These are phyloP conservation scores for Tineola bisselliella DNA, from an alignment of 2,888 invertebrate genomes.

Conservation along the genomic window DNA sequence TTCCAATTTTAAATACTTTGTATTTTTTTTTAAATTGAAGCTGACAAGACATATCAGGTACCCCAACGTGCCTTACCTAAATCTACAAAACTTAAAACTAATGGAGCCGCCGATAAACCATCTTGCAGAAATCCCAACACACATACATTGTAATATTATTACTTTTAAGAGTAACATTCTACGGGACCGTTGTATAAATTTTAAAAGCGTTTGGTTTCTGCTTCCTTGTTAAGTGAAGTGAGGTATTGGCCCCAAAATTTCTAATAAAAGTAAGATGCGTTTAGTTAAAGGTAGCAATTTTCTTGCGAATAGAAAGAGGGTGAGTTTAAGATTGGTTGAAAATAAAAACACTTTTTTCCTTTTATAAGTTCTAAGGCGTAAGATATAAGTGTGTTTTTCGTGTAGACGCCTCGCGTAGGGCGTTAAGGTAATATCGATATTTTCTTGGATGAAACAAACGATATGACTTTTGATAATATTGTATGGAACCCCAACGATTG, in stretches of 20 bases:
- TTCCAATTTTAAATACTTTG: no score
- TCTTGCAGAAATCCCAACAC: no score
- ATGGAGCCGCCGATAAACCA: no score
- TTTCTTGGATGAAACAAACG: background rate
- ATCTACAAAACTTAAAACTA: no score
- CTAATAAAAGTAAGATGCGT: constrained; percentile 9
- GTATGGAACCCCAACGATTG: background rate
- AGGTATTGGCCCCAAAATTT: constrained; percentile 10
- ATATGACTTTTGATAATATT: background rate
- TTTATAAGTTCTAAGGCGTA: background rate
- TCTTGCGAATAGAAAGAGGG: background rate
- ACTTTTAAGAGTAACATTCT: background rate
- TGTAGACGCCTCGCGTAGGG: background rate
- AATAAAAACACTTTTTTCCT: background rate
- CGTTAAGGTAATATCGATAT: background rate
- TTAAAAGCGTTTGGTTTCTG: background rate
- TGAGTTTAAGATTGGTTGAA: background rate
- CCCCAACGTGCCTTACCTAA: no score
- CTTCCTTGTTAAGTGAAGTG: constrained; percentile 1
- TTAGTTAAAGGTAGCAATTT: constrained; percentile 9
- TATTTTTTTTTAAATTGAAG: no score
- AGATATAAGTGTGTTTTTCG: background rate
- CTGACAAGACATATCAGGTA: no score
- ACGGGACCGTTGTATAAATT: background rate
- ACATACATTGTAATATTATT: no score